Percentiles rank a stretch among this genome's conserved stretches.
Conservation (phyloP, 2,888 invertebrate species). For the Drosophila fungiperda region DNA sequence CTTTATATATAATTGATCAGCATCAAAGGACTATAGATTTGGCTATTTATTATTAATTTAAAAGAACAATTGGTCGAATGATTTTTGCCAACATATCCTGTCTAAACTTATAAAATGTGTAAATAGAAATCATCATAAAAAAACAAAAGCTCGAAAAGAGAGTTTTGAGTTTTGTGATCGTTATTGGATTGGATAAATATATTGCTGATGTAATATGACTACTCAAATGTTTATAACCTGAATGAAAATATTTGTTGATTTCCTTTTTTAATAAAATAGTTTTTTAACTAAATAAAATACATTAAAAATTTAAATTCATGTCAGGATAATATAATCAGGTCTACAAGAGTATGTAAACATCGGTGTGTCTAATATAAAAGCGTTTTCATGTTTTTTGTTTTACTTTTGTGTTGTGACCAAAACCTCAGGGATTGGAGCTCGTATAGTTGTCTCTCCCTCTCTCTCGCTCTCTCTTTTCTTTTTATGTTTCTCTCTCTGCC, state of each 20-base stretch:
- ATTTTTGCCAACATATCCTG: background rate
- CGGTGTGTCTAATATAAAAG: background rate
- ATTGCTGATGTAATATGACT: background rate
- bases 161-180: background rate
- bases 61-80: rapidly evolving
- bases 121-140: background rate
- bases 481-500: background rate
- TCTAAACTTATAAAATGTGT: background rate
- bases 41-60: background rate
- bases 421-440: slow-evolving; percentile 50
- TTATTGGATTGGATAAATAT: background rate
- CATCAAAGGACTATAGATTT: background rate
- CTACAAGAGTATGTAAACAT: background rate
- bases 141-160: background rate
- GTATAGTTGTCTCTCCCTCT: slow-evolving; percentile 4
- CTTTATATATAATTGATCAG: background rate
- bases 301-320: background rate
- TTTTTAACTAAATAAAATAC: no score
- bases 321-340: background rate
- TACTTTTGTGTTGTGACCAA: slow-evolving; percentile 22
- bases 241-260: background rate
- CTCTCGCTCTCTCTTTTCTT: background rate
- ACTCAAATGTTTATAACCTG: background rate
- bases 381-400: slow-evolving; percentile 3
- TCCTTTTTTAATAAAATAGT: background rate